These are phyloP conservation scores for Accipiter cooperii DNA, from an alignment of 2,113 vertebrate genomes.

Conservation along the genomic window DNA sequence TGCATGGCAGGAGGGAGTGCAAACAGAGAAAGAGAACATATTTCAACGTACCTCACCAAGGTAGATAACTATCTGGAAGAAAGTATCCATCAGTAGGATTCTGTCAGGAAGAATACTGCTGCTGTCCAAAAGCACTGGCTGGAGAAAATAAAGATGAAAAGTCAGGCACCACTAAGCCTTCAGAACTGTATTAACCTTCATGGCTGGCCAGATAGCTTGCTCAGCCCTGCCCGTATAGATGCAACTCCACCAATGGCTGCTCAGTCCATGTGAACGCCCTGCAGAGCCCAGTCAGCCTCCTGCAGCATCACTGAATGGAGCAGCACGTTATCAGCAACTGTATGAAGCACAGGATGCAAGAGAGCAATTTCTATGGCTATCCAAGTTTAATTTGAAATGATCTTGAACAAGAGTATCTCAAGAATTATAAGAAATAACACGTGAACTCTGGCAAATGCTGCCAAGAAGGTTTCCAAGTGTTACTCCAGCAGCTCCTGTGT, in stretches of 20 bases:
- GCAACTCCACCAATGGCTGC: fast-evolving
- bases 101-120: conserved; percentile 94
- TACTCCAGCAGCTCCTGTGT: neutral
- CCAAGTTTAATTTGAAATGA: neutral
- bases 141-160: neutral
- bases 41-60: conserved; percentile 86
- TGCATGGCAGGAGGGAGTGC: neutral
- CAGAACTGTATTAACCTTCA: neutral
- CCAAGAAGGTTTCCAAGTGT: neutral
- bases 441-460: neutral
- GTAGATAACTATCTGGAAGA: conserved; percentile 97
- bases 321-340: neutral
- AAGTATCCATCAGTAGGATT: conserved; percentile 97
- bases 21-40: fast-evolving
- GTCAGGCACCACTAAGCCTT: neutral
- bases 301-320: neutral
- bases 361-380: neutral
- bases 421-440: neutral
- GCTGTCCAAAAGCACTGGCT: conserved; percentile 97
- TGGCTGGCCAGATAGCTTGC: neutral
- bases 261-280: neutral
- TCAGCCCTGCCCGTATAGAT: fast-evolving
- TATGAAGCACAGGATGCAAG: fast-evolving
- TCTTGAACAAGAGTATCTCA: neutral
- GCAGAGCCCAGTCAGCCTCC: neutral